phyloP scores from a whole-genome alignment of 2,888 invertebrate genomes.

The Tetragonisca angustula region DNA sequence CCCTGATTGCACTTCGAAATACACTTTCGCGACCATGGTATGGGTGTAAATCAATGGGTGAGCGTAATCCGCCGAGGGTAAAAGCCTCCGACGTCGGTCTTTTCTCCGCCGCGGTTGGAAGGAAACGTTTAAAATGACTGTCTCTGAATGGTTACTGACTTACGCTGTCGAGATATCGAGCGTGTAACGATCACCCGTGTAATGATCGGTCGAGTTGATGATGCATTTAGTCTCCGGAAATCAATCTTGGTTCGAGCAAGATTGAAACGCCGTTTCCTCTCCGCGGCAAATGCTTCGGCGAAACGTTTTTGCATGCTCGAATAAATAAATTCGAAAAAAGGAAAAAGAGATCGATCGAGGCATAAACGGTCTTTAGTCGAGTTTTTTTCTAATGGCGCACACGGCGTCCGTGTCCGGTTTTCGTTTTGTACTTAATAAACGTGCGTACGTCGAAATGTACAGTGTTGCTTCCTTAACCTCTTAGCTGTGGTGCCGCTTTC shows the following conservation, averaged over 20 bases:
- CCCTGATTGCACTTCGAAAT: conserved; percentile 5
- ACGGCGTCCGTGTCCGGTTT: background rate
- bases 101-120: conserved; percentile 24
- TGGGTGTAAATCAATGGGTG: conserved; percentile 45
- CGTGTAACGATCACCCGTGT: conserved; percentile 58
- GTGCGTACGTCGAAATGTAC: too few species aligned
- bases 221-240: conserved; percentile 57
- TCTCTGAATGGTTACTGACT: conserved; percentile 52
- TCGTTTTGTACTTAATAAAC: too few species aligned
- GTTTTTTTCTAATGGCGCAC: background rate
- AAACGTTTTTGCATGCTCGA: conserved; percentile 10
- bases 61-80: conserved; percentile 45
- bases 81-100: conserved; percentile 26
- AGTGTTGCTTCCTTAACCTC: too few species aligned
- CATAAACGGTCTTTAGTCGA: background rate
- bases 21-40: conserved; percentile 10
- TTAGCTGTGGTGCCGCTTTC: too few species aligned
- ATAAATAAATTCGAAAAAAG: background rate
- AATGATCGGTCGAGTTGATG: conserved; percentile 58
- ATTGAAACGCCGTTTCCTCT: conserved; percentile 23
- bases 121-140: conserved; percentile 57
- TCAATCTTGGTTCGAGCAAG: conserved; percentile 41
- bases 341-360: background rate
- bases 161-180: conserved; percentile 40
- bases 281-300: background rate